phyloP scores from a whole-genome alignment of 1,140 invertebrate species.

The Mizuhopecten yessoensis region DNA sequence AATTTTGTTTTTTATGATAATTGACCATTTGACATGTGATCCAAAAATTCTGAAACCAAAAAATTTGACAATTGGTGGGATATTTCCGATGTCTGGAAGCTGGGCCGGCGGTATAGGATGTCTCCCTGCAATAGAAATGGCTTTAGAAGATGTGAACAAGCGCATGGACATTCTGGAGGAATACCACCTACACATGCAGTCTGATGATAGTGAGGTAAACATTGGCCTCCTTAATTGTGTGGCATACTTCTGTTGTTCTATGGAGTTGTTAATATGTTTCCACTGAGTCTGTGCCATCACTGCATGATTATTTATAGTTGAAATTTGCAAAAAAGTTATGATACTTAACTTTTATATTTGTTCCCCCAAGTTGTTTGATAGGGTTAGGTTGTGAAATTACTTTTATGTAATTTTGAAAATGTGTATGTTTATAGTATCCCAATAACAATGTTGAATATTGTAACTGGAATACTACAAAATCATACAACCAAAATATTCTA shows the following conservation, averaged over 20 bases:
- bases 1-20: not conserved
- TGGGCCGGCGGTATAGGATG: slow-evolving; percentile 87
- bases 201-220: slow-evolving; percentile 98
- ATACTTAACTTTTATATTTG: no score
- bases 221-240: not conserved
- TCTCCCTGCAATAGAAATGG: slow-evolving; percentile 92
- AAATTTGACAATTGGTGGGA: slow-evolving; percentile 95
- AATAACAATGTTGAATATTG: no score
- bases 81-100: slow-evolving; percentile 98
- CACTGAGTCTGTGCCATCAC: no score
- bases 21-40: not conserved
- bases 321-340: no score
- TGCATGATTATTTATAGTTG: no score
- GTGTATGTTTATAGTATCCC: no score
- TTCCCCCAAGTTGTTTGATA: no score
- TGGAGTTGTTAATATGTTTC: not conserved
- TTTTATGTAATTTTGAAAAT: no score
- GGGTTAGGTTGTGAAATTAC: no score
- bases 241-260: not conserved
- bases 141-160: slow-evolving; percentile 97
- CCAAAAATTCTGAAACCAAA: slow-evolving; percentile 73
- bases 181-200: slow-evolving; percentile 95
- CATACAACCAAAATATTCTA: no score
- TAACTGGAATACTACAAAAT: no score
- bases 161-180: slow-evolving; percentile 94